Evolutionary conservation across 2,888 invertebrate species (phyloP), one percentile per base, ranked within the genome.

Genomic region (Corythucha ciliata): DNA sequence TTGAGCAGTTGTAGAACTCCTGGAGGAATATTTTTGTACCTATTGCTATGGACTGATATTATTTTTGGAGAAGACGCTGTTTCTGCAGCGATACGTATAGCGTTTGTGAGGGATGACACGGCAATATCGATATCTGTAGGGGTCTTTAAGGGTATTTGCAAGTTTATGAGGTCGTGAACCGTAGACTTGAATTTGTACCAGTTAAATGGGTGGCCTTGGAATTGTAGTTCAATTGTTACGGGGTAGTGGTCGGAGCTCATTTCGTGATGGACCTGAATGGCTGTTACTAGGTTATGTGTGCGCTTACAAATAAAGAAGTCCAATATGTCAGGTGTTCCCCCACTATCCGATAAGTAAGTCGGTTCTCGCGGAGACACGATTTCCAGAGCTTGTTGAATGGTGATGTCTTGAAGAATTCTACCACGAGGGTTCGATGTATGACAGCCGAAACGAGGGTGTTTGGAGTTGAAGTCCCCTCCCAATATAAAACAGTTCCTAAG

Each of bases 221-320:
- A 12, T 16, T 36, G 36, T 36, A 36, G 8, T 36, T 36, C 14
- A 7, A 36, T 14, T 8, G 14, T 8, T 14, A 36, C 36, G 8
- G 36, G 8, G 14, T 12, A 14, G 14, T 36, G 36, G 36, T 36
- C 36, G 14, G 36, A 36, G 36, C 36, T 36, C 2, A 21, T 22
- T 42, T 42, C 42, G 18, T 39, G 39, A 4, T n/a, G 21, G 6
- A 20, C 39, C 25, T 40, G 21, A 25, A 40, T 40, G 25, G 24
- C 40, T 40, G 40, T 40, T 40, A 40, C 25, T 12, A 40, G 22
- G 7, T 40, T 20, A 18, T 40, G 40, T 22, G 24, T 26, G 22
- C 21, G 40, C 25, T 40, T 40, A 14, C 40, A 40, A 22, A 44
- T 44, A 16, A 44, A 44, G 20, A 29, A 44, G 24, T 44, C 44